These are phyloP conservation scores for Nannospalax galili DNA, from an alignment of 2,113 vertebrate genomes.

Conservation along the genomic window DNA sequence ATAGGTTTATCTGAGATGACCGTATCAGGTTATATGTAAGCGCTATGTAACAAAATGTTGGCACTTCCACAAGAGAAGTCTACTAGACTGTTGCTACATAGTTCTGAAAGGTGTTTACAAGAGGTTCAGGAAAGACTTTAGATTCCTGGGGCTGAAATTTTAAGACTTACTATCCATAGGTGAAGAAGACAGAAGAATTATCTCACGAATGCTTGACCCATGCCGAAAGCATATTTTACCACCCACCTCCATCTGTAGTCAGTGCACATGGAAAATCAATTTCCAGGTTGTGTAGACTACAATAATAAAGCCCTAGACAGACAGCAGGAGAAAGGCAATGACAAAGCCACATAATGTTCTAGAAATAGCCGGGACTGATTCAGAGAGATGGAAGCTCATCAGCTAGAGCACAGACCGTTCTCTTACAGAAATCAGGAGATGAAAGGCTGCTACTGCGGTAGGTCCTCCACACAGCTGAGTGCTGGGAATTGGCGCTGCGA, in stretches of 20 bases:
- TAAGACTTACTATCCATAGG: background rate
- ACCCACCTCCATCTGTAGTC: background rate
- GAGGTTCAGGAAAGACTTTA: background rate
- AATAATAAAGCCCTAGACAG: conserved; percentile 20
- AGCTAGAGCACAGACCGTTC: background rate
- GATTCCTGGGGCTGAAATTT: background rate
- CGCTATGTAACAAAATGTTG: background rate
- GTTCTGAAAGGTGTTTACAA: conserved; percentile 30
- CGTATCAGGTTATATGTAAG: background rate
- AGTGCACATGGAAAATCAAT: conserved; percentile 68
- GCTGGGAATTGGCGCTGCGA: background rate
- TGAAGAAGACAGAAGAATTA: conserved; percentile 22
- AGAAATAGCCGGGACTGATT: conserved; percentile 46
- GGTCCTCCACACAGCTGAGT: background rate
- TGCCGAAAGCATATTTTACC: conserved; percentile 5
- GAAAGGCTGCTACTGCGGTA: background rate
- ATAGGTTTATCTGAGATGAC: background rate
- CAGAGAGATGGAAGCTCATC: conserved; percentile 18
- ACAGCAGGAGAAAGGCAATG: conserved; percentile 39
- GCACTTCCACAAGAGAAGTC: background rate
- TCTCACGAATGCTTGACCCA: background rate
- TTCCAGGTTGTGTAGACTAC: background rate
- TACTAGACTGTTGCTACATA: background rate
- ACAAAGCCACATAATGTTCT: conserved; percentile 7
- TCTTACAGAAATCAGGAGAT: background rate